Evolutionary conservation across 2,888 invertebrate species (phyloP).

Genomic region (Aradus depressus): DNA sequence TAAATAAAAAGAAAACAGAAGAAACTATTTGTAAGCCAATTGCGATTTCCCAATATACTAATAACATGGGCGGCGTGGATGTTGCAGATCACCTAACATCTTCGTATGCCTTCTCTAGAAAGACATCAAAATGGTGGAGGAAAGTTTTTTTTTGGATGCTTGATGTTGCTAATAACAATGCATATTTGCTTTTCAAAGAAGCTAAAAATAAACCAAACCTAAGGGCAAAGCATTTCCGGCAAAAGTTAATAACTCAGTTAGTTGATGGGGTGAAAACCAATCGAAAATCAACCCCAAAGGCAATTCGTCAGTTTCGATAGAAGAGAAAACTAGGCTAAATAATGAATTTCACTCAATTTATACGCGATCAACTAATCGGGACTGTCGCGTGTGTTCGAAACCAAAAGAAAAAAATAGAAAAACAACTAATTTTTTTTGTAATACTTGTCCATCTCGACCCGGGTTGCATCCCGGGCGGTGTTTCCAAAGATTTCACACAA

Average conservation of each 20-base stretch:
- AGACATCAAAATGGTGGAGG: constrained; percentile 8
- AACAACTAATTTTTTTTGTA: too few relatives aligned
- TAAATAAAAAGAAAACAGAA: neutral
- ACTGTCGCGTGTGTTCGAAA: too few relatives aligned
- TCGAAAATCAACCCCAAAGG: too few relatives aligned
- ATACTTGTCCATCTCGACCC: too few relatives aligned
- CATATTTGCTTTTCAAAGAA: neutral
- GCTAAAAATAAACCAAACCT: neutral
- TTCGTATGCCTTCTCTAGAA: constrained; percentile 5
- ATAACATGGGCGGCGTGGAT: constrained; percentile 15
- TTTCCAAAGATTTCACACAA: neutral
- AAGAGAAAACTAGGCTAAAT: too few relatives aligned
- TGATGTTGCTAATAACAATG: constrained; percentile 4
- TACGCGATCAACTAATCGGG: too few relatives aligned
- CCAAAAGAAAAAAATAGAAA: too few relatives aligned
- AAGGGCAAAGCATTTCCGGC: neutral
- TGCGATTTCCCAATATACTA: constrained; percentile 2
- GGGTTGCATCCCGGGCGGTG: neutral
- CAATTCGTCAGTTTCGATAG: neutral
- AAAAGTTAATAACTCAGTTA: constrained; percentile 3
- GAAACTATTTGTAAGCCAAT: constrained; percentile 1
- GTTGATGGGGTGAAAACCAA: constrained; percentile 4
- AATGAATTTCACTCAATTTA: too few relatives aligned
- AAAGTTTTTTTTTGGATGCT: constrained; percentile 12
- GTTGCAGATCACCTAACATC: constrained; percentile 8